Evolutionary conservation across 92 coral and sea anemone genomes (phyloP), one percentile per base, ranked within the genome.

Genomic region (Phenganax stokvisi): DNA sequence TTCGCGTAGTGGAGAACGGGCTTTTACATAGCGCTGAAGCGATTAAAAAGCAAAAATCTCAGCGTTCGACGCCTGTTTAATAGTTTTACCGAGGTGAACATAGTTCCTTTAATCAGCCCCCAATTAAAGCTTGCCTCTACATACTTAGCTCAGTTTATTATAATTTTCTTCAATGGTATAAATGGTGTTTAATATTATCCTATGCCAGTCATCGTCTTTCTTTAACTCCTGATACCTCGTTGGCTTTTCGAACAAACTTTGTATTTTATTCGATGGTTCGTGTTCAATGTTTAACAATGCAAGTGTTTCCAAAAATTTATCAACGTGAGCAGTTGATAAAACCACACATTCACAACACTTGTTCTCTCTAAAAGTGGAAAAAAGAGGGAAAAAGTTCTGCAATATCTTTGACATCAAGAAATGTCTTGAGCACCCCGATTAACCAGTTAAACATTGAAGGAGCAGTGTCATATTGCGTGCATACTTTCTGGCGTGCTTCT

Each of bases 261-360:
- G 79, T 17, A 91, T 67, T 73, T 89, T 82, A 17, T 87, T 83
- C 25, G 88, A 85, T 47, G 87, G 92, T 57, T 84, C 79, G 78
- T 75, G 81, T 16, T 84, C 82, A 44, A 93, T 89, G 55, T 87
- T 85, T 6, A 92, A 90, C 70, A 90, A 90, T 85, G 87, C 84
- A 30, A 93, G 86, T 28, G 97, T 91, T 68, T 89, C 97, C 0
- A 85, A 84, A 76, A 93, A 93, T 82, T 93, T 93, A 16, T 88
- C 93, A 0, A 96, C 91, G 74, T 93, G 91, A 31, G 97, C 97
- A 31, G 97, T 89, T 0, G 97, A 92, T 25, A 93, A 74, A 27
- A 90, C 86, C 12, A 90, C 89, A n/a, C 68, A 72, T 37, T 89
- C 87, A 20, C 71, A 57, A 76, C 30, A 56, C n/a, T 72, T 55